Base-by-base conservation (phyloP, 2,888 invertebrate species). In the Tachina grossa region DNA sequence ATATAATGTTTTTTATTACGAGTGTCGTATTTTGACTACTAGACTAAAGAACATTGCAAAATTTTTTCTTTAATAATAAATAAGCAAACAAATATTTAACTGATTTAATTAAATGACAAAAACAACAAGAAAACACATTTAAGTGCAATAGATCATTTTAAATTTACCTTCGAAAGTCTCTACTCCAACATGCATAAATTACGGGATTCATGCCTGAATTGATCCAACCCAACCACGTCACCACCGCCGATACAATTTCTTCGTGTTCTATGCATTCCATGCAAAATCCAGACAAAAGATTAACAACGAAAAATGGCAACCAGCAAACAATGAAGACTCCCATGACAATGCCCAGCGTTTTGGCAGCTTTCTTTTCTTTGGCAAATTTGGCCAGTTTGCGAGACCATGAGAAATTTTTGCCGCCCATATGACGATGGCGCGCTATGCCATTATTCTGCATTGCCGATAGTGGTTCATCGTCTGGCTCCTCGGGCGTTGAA, bases 131-230 rank as follows among this genome's bases (percentile, higher is more conserved):
- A n/a, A 2, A 10, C 16, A 16, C 10, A 57, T 1, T 19, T 9
- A 80, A 59, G 45, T 53, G 53, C n/a, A 16, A n/a, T 61, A 65
- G 61, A 47, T 13, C 57, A 31, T 66, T 49, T 43, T 6, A 45
- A 9, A 11, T 19, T 14, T 92, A 97, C 97, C 97, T 96, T 93
- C 97, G 94, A 92, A 99, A 99, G 93, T 99, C 99, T 90, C 97
- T 95, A 94, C 98, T 98, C 96, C 98, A 98, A 92, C 98, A 98
- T n/a, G 98, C 98, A 93, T 99, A 99, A 91, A 99, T 99, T 88
- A 98, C 97, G 0, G 98, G 98, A 94, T 98, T 98, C 98, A 98
- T 98, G 85, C 97, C 97, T 65, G 97, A 97, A 93, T 98, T 98
- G 92, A 98, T 97, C 98, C 98, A 98, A 74, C 98, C 98, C 57